Conservation (phyloP, 1,140 invertebrate genomes). For the Drosophila triauraria region DNA sequence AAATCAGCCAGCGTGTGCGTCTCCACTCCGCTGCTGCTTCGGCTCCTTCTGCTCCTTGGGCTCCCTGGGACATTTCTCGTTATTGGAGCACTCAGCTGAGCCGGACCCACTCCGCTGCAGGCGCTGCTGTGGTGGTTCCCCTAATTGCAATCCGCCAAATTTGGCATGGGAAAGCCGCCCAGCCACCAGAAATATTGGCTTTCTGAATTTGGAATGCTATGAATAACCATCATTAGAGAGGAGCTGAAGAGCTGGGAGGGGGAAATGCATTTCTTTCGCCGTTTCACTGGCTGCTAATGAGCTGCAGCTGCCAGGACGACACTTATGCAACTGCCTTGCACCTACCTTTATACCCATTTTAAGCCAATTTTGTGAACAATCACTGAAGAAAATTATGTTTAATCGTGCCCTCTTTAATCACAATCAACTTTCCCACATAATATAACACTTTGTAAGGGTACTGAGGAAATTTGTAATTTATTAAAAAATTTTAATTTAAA, state of each 20-base stretch:
- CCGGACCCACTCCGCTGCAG: conserved; percentile 47
- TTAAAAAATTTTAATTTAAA: too few species aligned
- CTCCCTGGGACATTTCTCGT: conserved; percentile 51
- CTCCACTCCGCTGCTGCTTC: conserved; percentile 54
- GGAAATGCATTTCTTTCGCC: conserved; percentile 40
- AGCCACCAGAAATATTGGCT: conserved; percentile 5
- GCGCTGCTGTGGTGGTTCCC: conserved; percentile 65
- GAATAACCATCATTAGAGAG: conserved; percentile 25
- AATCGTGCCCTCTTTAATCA: too few species aligned
- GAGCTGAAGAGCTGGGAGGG: neutral
- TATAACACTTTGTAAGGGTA: too few species aligned
- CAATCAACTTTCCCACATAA: too few species aligned
- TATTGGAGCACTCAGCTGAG: conserved; percentile 47
- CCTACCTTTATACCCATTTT: neutral
- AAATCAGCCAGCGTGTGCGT: conserved; percentile 81
- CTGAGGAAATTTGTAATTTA: too few species aligned
- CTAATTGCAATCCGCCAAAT: conserved; percentile 81
- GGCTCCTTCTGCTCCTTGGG: conserved; percentile 55
- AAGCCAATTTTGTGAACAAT: neutral
- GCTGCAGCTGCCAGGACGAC: conserved; percentile 42
- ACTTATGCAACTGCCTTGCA: conserved; percentile 12
- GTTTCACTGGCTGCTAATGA: conserved; percentile 51
- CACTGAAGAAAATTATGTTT: neutral
- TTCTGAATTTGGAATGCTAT: conserved; percentile 7
- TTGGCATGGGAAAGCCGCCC: conserved; percentile 42